Conservation (phyloP, 2,113 vertebrate genomes). For the Peromyscus polionotus region DNA sequence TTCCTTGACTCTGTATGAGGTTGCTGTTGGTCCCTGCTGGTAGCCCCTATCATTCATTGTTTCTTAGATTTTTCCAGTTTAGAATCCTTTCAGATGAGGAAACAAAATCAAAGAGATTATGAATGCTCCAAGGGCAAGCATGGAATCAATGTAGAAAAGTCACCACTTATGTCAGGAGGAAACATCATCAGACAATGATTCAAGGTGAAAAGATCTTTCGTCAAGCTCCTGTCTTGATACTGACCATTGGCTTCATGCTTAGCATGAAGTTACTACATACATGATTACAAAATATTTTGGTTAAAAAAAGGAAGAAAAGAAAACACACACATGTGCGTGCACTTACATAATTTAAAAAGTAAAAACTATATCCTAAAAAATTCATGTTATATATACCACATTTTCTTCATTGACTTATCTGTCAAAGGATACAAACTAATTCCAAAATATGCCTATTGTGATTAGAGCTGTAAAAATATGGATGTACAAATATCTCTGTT, state of each 20-base stretch:
- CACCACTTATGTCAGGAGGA: not conserved
- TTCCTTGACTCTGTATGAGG: not conserved
- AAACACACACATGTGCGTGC: too few relatives aligned
- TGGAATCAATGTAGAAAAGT: constrained; percentile 13
- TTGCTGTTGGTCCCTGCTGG: not conserved
- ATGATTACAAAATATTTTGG: too few relatives aligned
- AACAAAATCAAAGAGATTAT: constrained; percentile 32
- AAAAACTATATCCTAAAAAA: too few relatives aligned
- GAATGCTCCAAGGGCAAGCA: not conserved
- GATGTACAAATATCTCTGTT: not conserved
- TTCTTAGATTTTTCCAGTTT: not conserved
- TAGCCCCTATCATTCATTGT: not conserved
- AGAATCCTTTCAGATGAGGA: not conserved
- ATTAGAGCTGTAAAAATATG: not conserved
- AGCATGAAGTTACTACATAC: not conserved
- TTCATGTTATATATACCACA: not conserved
- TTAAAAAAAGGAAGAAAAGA: too few relatives aligned
- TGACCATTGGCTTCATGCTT: not conserved
- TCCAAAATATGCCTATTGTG: not conserved
- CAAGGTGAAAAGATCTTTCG: not conserved
- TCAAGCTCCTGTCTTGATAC: not conserved
- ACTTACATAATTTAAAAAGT: too few relatives aligned
- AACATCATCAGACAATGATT: not conserved
- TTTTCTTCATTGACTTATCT: not conserved
- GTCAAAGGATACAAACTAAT: not conserved